Conservation (phyloP, 2,888 invertebrate genomes). For the Caenorhabditis sp. region DNA sequence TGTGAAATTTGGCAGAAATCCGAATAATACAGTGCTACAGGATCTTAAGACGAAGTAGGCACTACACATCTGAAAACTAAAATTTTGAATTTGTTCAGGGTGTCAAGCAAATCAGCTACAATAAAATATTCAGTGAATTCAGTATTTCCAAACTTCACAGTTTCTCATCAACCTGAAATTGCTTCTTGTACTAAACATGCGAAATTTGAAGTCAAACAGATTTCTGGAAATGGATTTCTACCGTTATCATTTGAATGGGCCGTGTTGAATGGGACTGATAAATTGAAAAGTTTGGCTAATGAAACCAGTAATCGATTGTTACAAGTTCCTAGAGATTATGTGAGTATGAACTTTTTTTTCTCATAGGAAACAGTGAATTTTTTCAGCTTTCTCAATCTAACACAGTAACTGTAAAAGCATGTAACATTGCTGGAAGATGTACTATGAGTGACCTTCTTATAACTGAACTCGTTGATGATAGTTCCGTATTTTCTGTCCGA, state of each 20-base stretch:
- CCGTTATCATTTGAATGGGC: constrained; percentile 35
- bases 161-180: constrained; percentile 34
- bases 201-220: constrained; percentile 37
- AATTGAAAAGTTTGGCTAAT: constrained; percentile 17
- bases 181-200: constrained; percentile 29
- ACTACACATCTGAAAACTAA: not conserved
- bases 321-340: constrained; percentile 26
- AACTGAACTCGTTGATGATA: constrained; percentile 24
- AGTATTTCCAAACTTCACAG: constrained; percentile 39
- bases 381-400: constrained; percentile 23
- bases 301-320: constrained; percentile 24
- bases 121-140: constrained; percentile 28
- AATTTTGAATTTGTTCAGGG: not conserved
- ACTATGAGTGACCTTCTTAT: constrained; percentile 23
- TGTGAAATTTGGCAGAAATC: constrained; percentile 32
- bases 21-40: constrained; percentile 17
- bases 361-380: not conserved
- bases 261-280: constrained; percentile 24
- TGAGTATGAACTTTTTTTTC: not conserved
- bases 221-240: constrained; percentile 40
- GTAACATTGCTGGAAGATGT: constrained; percentile 44
- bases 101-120: constrained; percentile 14
- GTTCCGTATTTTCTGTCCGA: constrained; percentile 21
- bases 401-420: constrained; percentile 25
- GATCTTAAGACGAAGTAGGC: constrained; percentile 21